A percentile compares a stretch with the other conserved stretches of the same genome.
Evolutionary conservation across 2,888 invertebrate species (phyloP).

Genomic region (Sthenelais limicola): DNA sequence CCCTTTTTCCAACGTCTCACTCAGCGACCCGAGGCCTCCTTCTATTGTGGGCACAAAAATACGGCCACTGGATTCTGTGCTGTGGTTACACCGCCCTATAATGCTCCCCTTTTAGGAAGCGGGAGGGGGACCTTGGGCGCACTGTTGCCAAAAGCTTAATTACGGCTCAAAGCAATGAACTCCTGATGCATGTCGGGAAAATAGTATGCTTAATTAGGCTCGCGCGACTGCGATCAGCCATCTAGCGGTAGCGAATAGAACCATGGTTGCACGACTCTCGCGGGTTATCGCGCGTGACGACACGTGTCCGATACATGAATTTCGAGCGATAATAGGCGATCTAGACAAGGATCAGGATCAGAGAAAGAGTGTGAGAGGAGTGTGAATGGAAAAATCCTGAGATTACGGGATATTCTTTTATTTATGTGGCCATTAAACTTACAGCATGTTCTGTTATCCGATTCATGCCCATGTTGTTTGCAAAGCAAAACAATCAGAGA

Average conservation of each 20-base stretch:
- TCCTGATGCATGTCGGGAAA: background rate
- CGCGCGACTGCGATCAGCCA: background rate
- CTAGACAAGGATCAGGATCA: too few species aligned
- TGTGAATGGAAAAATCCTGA: too few species aligned
- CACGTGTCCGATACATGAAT: constrained; percentile 30
- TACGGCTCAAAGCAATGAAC: constrained; percentile 11
- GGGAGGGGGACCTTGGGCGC: background rate
- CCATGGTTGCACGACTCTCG: background rate
- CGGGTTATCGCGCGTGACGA: constrained; percentile 17
- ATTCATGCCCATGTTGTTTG: too few species aligned
- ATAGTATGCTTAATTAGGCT: constrained; percentile 17
- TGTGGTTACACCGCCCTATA: background rate
- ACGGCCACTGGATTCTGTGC: too few species aligned
- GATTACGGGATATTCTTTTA: too few species aligned
- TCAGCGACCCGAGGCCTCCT: background rate
- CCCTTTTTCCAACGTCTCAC: background rate
- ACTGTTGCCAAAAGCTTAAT: constrained; percentile 33
- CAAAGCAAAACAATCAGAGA: too few species aligned
- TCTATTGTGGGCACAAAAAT: background rate
- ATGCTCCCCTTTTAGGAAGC: background rate
- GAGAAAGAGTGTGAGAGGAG: too few species aligned
- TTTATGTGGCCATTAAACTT: too few species aligned
- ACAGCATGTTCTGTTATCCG: too few species aligned
- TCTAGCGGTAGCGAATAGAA: background rate
- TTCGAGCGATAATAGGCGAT: too few species aligned